Evolutionary conservation across 2,888 invertebrate species (phyloP).

Genomic region (Idaea biselata): DNA sequence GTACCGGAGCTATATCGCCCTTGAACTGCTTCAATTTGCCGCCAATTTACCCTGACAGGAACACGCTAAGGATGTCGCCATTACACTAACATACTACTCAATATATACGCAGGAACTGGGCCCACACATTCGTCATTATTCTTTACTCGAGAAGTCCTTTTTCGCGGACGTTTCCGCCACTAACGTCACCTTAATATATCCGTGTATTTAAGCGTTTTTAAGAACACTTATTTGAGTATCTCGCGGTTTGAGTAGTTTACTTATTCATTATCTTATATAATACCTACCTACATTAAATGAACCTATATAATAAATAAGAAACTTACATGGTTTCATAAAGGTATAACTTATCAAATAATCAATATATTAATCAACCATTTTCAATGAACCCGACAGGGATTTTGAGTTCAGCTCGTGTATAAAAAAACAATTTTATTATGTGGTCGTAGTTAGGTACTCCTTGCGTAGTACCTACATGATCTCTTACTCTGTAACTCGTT

Average conservation of each 20-base stretch:
- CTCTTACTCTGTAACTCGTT: too few species aligned
- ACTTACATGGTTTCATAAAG: too few species aligned
- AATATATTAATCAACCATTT: too few species aligned
- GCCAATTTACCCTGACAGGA: conserved; percentile 53
- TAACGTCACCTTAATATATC: conserved; percentile 5
- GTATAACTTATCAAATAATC: too few species aligned
- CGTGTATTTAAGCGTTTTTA: conserved; percentile 1
- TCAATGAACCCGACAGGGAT: too few species aligned
- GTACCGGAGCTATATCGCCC: neutral
- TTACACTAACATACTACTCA: conserved; percentile 54
- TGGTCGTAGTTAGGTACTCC: too few species aligned
- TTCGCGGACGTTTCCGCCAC: conserved; percentile 39
- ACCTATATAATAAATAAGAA: too few species aligned
- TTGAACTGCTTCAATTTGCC: conserved; percentile 31
- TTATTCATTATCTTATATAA: too few species aligned
- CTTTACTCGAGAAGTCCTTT: conserved; percentile 30
- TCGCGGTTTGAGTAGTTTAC: neutral
- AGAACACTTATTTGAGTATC: neutral
- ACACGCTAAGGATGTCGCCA: conserved; percentile 55
- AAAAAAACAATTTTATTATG: too few species aligned
- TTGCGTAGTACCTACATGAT: too few species aligned
- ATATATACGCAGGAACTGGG: conserved; percentile 55
- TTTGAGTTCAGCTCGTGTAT: too few species aligned
- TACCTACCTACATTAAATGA: too few species aligned
- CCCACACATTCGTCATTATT: conserved; percentile 37